Percentiles rank a stretch among this genome's conserved stretches.
phyloP scores from a whole-genome alignment of 1,140 invertebrate species.

The Diploscapter pachys region DNA sequence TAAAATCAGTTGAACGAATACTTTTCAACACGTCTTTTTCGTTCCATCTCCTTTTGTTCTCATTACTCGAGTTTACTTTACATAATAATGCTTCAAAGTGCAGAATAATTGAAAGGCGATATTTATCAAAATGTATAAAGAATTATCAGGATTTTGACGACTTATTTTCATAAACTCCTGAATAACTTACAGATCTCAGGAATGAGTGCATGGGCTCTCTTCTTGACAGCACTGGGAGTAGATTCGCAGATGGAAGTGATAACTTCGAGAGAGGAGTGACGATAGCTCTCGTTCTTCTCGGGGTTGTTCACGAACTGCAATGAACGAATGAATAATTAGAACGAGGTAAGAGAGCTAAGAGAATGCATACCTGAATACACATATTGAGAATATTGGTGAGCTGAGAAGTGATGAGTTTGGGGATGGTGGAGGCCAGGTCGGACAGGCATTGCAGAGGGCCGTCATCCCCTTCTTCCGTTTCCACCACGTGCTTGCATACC shows the following conservation, averaged over 20 bases:
- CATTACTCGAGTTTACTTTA: slow-evolving; percentile 35
- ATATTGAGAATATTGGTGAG: slow-evolving; percentile 81
- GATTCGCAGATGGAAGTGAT: slow-evolving; percentile 90
- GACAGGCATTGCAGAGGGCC: slow-evolving; percentile 83
- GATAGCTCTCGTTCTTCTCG: slow-evolving; percentile 77
- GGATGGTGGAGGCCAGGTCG: slow-evolving; percentile 84
- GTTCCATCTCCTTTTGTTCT: slow-evolving; percentile 29
- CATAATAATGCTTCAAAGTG: too few species aligned
- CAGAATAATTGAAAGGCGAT: too few species aligned
- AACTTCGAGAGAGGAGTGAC: slow-evolving; percentile 86
- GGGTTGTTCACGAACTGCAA: slow-evolving; percentile 68
- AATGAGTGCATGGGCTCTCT: slow-evolving; percentile 76
- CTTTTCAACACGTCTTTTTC: background rate
- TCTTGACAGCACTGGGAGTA: slow-evolving; percentile 89
- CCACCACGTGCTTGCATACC: slow-evolving; percentile 57
- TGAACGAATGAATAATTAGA: background rate
- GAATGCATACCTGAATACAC: slow-evolving; percentile 62
- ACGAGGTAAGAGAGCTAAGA: background rate
- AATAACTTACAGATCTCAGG: slow-evolving; percentile 61
- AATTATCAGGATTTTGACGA: background rate
- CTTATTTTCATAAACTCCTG: too few species aligned
- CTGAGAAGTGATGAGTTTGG: slow-evolving; percentile 84
- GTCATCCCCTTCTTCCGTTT: slow-evolving; percentile 75
- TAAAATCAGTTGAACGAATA: too few species aligned
- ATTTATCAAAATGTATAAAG: background rate